Base-by-base conservation (phyloP, 2,113 vertebrate genomes). In the Australoheros scitulus region DNA sequence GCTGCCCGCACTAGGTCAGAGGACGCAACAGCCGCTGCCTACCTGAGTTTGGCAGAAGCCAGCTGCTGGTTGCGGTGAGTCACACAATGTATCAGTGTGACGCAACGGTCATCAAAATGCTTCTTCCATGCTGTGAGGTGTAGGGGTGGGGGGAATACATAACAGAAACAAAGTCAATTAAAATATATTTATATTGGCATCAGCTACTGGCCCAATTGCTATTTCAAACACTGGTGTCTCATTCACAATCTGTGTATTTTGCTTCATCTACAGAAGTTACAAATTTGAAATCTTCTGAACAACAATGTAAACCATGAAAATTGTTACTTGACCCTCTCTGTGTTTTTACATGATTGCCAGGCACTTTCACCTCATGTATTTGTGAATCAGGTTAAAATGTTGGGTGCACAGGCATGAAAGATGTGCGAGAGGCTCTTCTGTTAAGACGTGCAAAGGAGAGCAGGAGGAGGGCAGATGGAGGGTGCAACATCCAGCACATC, bases 1-100 rank as follows among this genome's bases (percentile, higher is more conserved):
- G 95, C 94, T 96, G 95, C 94, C 93, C 93, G 90, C 89, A 79
- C 86, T 82, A 83, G 92, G 92, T 91, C 89, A 89, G 82, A 90
- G 79, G 81, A 91, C 61, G 50, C 86, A 90, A 90, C 84, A 89
- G 91, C 84, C 86, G 50, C 81, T 68, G 83, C 79, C 89, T 89
- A 89, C 93, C 93, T 91, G 90, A 82, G 81, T 72, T 80, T 88
- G 82, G 80, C 87, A 83, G 72, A 76, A 72, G 59, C 77, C 72
- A 83, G 82, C 88, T 38, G 11, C 91, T 85, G 74, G 56, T 81
- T 80, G 34, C 64, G 83, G 47, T 6, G 20, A 85, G 43, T 56
- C 72, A 72, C 22, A 61, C 34, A 17, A 75, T 74, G 50, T 80
- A 84, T 79, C 80, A 88, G 61, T 7, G 61, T 68, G 78, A 0